Conservation (phyloP, 2,113 vertebrate species). For the Coracopsis vasa region DNA sequence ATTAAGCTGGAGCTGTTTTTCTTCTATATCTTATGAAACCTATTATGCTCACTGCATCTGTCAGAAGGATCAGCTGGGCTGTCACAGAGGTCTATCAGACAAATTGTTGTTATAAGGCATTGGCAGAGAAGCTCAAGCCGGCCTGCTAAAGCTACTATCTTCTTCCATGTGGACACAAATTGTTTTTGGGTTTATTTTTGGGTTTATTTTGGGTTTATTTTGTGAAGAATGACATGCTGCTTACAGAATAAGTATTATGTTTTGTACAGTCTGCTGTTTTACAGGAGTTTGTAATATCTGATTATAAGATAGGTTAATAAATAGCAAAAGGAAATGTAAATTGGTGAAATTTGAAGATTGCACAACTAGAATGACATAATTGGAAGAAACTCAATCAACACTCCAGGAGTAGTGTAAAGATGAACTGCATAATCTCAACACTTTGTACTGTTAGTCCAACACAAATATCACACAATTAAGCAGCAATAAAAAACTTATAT, state of each 20-base stretch:
- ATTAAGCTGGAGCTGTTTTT: background rate
- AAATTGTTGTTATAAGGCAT: background rate
- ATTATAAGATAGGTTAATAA: background rate
- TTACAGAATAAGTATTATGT: background rate
- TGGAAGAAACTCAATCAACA: background rate
- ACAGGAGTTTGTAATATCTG: background rate
- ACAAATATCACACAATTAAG: background rate
- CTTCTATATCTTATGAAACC: background rate
- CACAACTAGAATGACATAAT: background rate
- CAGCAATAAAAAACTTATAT: background rate
- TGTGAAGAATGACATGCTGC: background rate
- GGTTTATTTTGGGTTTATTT: background rate
- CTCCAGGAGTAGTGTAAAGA: background rate
- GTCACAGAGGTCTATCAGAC: background rate
- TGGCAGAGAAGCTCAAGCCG: background rate
- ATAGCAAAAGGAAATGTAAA: background rate
- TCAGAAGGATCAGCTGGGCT: background rate
- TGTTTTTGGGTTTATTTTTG: background rate
- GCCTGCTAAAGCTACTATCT: background rate
- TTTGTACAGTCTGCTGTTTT: background rate
- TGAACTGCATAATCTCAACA: background rate
- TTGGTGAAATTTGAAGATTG: background rate
- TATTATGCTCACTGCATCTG: background rate
- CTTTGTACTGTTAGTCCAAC: background rate
- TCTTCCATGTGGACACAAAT: background rate